Evolutionary conservation across 37 sponge, comb jelly and placozoan genomes (phyloP), one percentile per base, ranked within the genome.

Genomic region (Chondrilla cf. caribensis): DNA sequence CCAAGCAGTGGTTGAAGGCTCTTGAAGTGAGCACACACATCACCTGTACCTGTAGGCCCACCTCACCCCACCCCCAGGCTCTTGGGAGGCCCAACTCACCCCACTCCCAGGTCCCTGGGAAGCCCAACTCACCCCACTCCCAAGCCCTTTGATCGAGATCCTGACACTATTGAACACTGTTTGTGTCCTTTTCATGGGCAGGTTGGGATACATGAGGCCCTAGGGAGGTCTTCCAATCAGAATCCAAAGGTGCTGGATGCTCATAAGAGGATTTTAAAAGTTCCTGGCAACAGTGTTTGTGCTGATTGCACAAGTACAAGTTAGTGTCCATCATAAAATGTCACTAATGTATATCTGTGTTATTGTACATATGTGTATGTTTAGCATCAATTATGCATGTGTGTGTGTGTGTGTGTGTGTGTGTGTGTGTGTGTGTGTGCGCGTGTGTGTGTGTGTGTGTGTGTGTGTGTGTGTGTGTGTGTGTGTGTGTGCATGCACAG

Each of bases 301-400:
- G 94, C 90, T 14, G 94, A 93, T 64, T 93, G 94, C 77, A 54
- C 73, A 9, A 87, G 88, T 55, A 89, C 87, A 70, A 70, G 83
- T 83, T 5, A 70, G 83, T 83, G 54, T 32, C 19, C 8, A 9
- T n/a, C 70, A 3, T 11, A n/a, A n/a, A n/a, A n/a, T n/a, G n/a
- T n/a, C n/a, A n/a, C 51, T 14, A 47, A 47, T 11, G 51, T 47
- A 47, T 47, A n/a, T n/a, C n/a, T n/a, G 51, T 11, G 6, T 6
- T 47, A 47, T 11, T 47, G 51, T 47, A 11, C 11, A 47, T 47
- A 11, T 47, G 51, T 47, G 51, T 47, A 11, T 47, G 51, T 47
- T 6, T 47, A 11, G n/a, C n/a, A n/a, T n/a, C n/a, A n/a, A n/a
- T 6, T 47, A 11, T 47, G 51, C 11, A 11, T 47, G 51, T 47